Evolutionary conservation across 2,888 invertebrate species (phyloP).

Genomic region (Chymomyza procnemis): DNA sequence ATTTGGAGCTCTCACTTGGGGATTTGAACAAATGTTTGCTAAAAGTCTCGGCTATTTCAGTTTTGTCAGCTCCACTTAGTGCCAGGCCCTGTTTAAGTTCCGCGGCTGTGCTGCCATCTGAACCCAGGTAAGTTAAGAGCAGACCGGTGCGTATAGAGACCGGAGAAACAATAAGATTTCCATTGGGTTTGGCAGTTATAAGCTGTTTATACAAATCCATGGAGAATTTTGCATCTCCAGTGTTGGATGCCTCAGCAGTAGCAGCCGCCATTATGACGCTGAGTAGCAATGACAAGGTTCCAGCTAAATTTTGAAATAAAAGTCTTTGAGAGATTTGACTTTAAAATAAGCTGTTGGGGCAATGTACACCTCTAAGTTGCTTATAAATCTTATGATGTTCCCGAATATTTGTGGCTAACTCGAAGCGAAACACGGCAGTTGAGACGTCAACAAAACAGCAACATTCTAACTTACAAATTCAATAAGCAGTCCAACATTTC

Average conservation of each 20-base stretch:
- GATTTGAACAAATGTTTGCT: constrained; percentile 23
- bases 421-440: too few relatives aligned
- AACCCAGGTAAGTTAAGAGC: constrained; percentile 85
- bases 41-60: constrained; percentile 41
- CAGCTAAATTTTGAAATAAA: background rate
- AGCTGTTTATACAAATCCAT: constrained; percentile 19
- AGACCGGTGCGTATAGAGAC: constrained; percentile 84
- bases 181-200: constrained; percentile 14
- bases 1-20: constrained; percentile 21
- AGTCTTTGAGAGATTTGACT: background rate
- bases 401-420: too few relatives aligned
- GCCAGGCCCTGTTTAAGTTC: constrained; percentile 32
- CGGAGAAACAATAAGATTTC: constrained; percentile 53
- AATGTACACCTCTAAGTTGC: background rate
- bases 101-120: constrained; percentile 78
- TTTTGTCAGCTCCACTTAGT: constrained; percentile 27
- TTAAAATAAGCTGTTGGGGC: too few relatives aligned
- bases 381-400: too few relatives aligned
- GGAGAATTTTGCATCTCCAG: constrained; percentile 18
- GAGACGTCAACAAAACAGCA: too few relatives aligned
- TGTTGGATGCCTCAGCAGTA: background rate
- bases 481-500: too few relatives aligned
- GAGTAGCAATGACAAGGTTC: background rate
- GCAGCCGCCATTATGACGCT: background rate
- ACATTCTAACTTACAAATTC: too few relatives aligned